A percentile compares a stretch with the other conserved stretches of the same genome.
These are phyloP conservation scores for Drosophila borealis DNA, from an alignment of 2,888 invertebrate species.

Conservation along the genomic window DNA sequence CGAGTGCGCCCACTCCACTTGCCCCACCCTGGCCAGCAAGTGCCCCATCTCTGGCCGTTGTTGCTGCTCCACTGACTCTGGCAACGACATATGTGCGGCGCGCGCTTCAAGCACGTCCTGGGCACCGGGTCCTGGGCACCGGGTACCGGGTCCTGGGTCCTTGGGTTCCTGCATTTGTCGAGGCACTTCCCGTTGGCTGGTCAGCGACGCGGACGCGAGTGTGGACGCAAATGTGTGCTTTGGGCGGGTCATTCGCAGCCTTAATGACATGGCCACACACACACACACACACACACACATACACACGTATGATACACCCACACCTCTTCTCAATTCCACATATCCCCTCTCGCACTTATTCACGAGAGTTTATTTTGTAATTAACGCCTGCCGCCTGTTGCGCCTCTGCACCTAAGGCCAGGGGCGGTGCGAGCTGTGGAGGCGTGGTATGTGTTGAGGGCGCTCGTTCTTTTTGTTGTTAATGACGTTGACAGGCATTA, in stretches of 20 bases:
- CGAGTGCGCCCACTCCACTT: constrained; percentile 4
- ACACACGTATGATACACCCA: constrained; percentile 16
- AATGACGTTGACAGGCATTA: constrained; percentile 69
- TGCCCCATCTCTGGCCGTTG: background rate
- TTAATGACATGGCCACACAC: constrained; percentile 70
- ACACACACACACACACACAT: constrained; percentile 22
- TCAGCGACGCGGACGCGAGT: constrained; percentile 63
- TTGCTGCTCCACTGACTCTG: constrained; percentile 30
- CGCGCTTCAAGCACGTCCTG: constrained; percentile 65
- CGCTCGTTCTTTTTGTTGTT: constrained; percentile 63
- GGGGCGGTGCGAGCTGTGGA: background rate
- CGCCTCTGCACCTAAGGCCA: constrained; percentile 66
- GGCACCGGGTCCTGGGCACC: constrained; percentile 6
- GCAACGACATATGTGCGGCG: constrained; percentile 50
- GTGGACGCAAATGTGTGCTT: constrained; percentile 77
- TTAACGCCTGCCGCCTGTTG: constrained; percentile 84
- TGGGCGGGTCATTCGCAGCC: constrained; percentile 78
- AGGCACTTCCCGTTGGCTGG: constrained; percentile 78
- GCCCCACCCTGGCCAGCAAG: too few species aligned
- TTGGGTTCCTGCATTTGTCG: constrained; percentile 72
- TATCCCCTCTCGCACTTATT: constrained; percentile 11
- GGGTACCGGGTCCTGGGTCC: constrained; percentile 19
- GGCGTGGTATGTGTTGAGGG: background rate
- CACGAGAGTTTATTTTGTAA: constrained; percentile 84
- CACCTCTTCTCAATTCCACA: background rate